Evolutionary conservation across 2,888 invertebrate genomes (phyloP).

Genomic region (Eumerus sabulonum): DNA sequence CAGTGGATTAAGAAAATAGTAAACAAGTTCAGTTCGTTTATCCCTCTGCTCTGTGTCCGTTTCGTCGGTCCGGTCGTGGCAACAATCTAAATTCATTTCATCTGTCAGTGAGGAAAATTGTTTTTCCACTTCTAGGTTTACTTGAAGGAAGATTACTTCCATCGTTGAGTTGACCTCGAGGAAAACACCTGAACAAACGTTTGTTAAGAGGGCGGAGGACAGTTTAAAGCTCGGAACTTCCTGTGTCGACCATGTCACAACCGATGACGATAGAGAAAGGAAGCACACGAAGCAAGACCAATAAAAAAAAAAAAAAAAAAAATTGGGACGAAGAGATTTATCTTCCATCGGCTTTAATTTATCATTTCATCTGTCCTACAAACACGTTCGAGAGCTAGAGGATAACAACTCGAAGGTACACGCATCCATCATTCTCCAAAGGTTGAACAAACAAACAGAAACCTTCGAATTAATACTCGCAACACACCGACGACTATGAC

Average conservation of each 20-base stretch:
- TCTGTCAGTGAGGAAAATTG: conserved; percentile 47
- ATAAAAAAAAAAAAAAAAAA: conserved; percentile 26
- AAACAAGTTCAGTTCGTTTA: conserved; percentile 50
- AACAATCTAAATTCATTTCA: conserved; percentile 58
- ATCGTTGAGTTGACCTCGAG: conserved; percentile 38
- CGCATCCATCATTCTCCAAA: too few species aligned
- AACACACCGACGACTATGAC: too few species aligned
- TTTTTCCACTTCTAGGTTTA: conserved; percentile 27
- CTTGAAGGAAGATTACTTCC: conserved; percentile 41
- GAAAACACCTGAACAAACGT: conserved; percentile 15
- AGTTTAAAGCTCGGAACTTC: neutral
- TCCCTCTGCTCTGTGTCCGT: too few species aligned
- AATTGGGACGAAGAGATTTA: conserved; percentile 46
- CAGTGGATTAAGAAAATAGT: conserved; percentile 58
- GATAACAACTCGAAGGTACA: too few species aligned
- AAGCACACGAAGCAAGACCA: neutral
- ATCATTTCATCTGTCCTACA: conserved; percentile 40
- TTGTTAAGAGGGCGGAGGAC: conserved; percentile 47
- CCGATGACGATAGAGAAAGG: conserved; percentile 17
- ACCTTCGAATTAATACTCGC: conserved; percentile 23
- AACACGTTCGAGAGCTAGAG: too few species aligned
- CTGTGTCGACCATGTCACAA: conserved; percentile 39
- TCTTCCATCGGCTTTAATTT: conserved; percentile 61
- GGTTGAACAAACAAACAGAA: too few species aligned
- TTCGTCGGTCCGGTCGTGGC: conserved; percentile 57